Conservation (phyloP, 2,113 vertebrate genomes). For the Apeltes quadracus region DNA sequence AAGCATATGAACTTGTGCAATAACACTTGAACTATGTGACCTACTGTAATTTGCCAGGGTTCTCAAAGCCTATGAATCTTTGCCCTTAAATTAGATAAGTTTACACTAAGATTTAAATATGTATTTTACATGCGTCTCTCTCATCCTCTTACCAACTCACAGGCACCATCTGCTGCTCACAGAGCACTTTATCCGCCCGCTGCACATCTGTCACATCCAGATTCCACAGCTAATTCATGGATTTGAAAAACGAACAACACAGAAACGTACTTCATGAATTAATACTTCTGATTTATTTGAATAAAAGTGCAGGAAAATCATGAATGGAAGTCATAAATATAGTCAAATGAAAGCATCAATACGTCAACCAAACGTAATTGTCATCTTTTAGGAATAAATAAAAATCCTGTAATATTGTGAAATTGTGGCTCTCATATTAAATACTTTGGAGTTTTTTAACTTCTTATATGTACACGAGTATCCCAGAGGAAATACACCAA, state of each 20-base stretch:
- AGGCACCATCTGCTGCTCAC: slow-evolving; percentile 52
- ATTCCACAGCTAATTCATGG: not conserved
- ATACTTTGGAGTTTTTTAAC: not conserved
- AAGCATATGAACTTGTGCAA: not conserved
- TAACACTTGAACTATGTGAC: not conserved
- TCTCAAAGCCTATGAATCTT: not conserved
- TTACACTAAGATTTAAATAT: not conserved
- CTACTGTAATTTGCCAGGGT: not conserved
- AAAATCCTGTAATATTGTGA: not conserved
- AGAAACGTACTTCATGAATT: not conserved
- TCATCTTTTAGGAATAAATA: slow-evolving; percentile 8
- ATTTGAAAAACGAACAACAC: not conserved
- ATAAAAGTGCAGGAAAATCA: slow-evolving; percentile 62
- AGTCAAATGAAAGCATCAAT: slow-evolving; percentile 42
- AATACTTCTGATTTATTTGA: slow-evolving; percentile 54
- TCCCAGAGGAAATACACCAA: not conserved
- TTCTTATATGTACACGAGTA: not conserved
- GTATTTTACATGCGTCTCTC: not conserved
- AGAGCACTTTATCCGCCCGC: not conserved
- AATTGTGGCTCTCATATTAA: not conserved
- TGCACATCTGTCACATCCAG: slow-evolving; percentile 11
- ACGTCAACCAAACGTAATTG: slow-evolving; percentile 2
- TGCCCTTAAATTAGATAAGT: no score
- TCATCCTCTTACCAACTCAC: slow-evolving; percentile 16
- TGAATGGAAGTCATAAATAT: slow-evolving; percentile 55